These are phyloP conservation scores for Ditula angustiorana DNA, from an alignment of 2,888 invertebrate species.

Conservation along the genomic window DNA sequence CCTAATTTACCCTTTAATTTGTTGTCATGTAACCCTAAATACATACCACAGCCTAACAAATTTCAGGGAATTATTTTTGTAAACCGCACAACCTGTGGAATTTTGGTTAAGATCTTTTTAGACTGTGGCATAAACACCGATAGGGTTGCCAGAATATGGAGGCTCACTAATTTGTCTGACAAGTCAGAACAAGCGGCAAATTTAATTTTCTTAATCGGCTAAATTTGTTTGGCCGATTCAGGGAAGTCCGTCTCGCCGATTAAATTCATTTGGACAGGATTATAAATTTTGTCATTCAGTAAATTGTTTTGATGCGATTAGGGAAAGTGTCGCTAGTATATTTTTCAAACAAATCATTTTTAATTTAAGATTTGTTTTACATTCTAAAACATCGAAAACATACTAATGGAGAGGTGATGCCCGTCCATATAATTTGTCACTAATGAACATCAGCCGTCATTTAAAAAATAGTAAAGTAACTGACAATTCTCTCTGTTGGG, in stretches of 20 bases:
- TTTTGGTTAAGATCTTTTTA: background rate
- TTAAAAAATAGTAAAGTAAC: too few species aligned
- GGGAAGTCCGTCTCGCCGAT: constrained; percentile 53
- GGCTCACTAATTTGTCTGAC: constrained; percentile 57
- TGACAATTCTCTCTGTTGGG: too few species aligned
- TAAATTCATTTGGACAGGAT: constrained; percentile 61
- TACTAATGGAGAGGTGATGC: too few species aligned
- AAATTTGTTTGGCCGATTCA: constrained; percentile 59
- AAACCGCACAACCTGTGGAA: background rate
- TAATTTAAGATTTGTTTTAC: background rate
- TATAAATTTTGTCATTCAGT: constrained; percentile 60
- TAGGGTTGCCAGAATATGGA: constrained; percentile 45
- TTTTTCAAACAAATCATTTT: constrained; percentile 1
- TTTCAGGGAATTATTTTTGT: background rate
- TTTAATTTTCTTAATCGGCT: constrained; percentile 68
- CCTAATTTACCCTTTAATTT: constrained; percentile 48
- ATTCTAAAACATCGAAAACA: too few species aligned
- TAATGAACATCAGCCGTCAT: too few species aligned
- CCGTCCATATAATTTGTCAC: too few species aligned
- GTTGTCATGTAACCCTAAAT: constrained; percentile 40
- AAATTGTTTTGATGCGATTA: constrained; percentile 52
- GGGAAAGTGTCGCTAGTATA: constrained; percentile 4
- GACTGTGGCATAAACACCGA: constrained; percentile 23
- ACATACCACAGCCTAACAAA: constrained; percentile 26
- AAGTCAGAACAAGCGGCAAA: constrained; percentile 57